Conservation (phyloP, 2,797 vertebrate species). For the Ataeniobius toweri region DNA sequence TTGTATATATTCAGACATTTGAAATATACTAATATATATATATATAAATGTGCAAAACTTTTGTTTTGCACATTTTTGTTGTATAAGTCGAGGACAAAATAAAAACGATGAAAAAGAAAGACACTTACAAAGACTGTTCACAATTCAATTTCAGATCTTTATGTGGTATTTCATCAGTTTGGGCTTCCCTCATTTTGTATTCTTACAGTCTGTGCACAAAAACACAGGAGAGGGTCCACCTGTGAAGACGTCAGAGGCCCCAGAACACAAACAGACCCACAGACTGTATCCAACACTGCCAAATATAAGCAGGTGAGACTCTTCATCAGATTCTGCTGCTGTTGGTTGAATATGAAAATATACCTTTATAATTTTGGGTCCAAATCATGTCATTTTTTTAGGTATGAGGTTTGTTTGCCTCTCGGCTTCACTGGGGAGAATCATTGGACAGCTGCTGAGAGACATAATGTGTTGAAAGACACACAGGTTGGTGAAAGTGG, state of each 20-base stretch:
- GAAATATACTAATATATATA: no score
- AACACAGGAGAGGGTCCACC: background rate
- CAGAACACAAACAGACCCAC: slow-evolving; percentile 5
- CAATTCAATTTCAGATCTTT: background rate
- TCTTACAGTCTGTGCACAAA: slow-evolving; percentile 32
- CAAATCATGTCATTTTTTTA: slow-evolving; percentile 18
- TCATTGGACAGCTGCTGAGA: background rate
- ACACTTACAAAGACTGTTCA: background rate
- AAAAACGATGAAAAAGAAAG: background rate
- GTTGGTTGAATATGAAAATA: background rate
- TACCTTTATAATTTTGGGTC: background rate
- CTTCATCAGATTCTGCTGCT: no score
- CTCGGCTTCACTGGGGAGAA: background rate
- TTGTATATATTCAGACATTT: background rate
- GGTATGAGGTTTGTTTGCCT: slow-evolving; percentile 25
- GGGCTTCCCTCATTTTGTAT: slow-evolving; percentile 1
- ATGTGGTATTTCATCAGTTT: background rate
- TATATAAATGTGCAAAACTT: no score
- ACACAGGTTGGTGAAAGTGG: slow-evolving; percentile 43
- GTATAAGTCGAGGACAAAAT: no score
- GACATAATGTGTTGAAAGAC: slow-evolving; percentile 1
- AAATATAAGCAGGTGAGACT: slow-evolving; percentile 27
- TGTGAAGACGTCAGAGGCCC: slow-evolving; percentile 1
- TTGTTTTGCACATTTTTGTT: no score
- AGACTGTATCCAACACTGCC: slow-evolving; percentile 62